These are phyloP conservation scores for Porphyrio hochstetteri DNA, from an alignment of 2,113 vertebrate species.

Conservation along the genomic window DNA sequence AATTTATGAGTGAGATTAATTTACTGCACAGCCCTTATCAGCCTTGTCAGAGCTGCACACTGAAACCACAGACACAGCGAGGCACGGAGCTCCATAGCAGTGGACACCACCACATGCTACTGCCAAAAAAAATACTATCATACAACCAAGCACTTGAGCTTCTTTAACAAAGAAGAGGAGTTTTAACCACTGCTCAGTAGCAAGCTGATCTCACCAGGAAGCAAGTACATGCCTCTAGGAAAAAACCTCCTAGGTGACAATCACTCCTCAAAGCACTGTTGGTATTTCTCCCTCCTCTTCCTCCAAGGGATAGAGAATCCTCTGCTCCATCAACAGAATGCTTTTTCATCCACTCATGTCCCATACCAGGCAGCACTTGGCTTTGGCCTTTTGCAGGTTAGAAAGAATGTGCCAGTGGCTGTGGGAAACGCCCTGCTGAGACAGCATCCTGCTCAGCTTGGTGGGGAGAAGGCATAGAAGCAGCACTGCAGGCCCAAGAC, in stretches of 20 bases:
- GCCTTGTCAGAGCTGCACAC: neutral
- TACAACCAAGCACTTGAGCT: neutral
- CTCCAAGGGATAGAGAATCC: neutral
- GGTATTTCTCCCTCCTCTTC: neutral
- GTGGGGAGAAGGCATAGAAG: neutral
- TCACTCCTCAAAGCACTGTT: neutral
- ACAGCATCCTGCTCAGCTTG: rapidly evolving
- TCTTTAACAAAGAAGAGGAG: neutral
- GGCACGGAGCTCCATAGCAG: neutral
- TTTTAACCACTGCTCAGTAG: neutral
- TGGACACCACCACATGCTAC: neutral
- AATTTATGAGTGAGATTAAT: neutral
- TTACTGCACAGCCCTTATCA: neutral
- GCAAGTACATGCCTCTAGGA: neutral
- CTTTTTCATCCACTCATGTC: neutral
- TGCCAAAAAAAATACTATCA: neutral
- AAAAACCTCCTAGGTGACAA: neutral
- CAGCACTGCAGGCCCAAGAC: neutral
- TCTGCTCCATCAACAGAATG: neutral
- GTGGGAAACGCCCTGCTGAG: neutral
- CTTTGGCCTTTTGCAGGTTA: neutral
- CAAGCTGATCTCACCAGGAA: neutral
- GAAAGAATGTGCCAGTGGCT: neutral
- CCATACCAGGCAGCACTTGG: rapidly evolving
- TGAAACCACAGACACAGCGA: neutral